Evolutionary conservation across 92 coral and sea anemone species (phyloP).

Genomic region (Epizoanthus illoricatus): DNA sequence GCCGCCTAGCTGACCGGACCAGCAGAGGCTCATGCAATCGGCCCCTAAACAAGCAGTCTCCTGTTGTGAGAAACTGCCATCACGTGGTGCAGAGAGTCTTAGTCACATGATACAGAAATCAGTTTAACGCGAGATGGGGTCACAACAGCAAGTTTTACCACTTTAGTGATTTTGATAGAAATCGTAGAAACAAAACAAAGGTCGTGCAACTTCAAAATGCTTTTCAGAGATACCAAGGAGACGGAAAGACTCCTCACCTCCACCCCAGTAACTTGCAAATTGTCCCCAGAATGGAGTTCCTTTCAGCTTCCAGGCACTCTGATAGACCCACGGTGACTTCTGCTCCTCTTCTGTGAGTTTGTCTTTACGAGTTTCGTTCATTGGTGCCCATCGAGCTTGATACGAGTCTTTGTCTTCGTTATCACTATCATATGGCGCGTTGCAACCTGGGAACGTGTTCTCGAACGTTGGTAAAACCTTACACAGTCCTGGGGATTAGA

Average conservation of each 20-base stretch:
- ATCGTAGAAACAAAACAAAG: too few relatives aligned
- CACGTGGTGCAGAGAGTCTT: too few relatives aligned
- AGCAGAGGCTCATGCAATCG: too few relatives aligned
- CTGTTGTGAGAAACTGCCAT: too few relatives aligned
- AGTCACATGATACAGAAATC: too few relatives aligned
- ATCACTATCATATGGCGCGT: constrained; percentile 77
- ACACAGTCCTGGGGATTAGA: constrained; percentile 62
- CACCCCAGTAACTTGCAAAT: constrained; percentile 98
- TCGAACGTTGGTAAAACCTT: constrained; percentile 54
- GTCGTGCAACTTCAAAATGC: neutral
- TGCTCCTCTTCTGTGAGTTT: constrained; percentile 47
- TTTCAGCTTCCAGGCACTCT: constrained; percentile 86
- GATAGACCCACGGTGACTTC: constrained; percentile 81
- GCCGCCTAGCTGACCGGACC: too few relatives aligned
- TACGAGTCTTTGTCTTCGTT: constrained; percentile 69
- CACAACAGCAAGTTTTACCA: too few relatives aligned
- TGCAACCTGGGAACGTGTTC: constrained; percentile 68
- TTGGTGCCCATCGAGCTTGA: constrained; percentile 57
- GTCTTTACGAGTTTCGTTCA: constrained; percentile 47
- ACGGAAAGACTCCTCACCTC: constrained; percentile 59
- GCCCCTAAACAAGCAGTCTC: too few relatives aligned
- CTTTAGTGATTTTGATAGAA: too few relatives aligned
- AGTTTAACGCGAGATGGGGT: too few relatives aligned
- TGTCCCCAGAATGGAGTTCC: constrained; percentile 97
- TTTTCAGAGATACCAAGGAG: neutral